phyloP scores from a whole-genome alignment of 2,797 vertebrate genomes.

The Crossoptilon crossoptilon region DNA sequence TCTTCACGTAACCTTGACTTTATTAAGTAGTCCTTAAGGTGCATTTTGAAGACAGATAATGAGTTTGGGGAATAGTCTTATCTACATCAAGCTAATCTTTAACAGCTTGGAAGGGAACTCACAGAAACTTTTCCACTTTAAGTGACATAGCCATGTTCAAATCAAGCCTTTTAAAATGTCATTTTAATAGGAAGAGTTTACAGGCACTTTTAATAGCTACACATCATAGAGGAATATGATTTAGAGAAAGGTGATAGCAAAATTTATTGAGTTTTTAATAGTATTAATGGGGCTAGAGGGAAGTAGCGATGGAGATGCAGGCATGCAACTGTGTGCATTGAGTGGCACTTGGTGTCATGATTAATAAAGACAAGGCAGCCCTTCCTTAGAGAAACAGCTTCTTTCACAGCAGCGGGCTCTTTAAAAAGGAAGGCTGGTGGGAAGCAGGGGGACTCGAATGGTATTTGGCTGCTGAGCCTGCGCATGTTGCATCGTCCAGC shows the following conservation, averaged over 20 bases:
- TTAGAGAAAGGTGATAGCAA: slow-evolving; percentile 68
- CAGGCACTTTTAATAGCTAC: slow-evolving; percentile 71
- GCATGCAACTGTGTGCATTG: slow-evolving; percentile 32
- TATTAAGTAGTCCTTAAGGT: slow-evolving; percentile 87
- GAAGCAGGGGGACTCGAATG: slow-evolving; percentile 64
- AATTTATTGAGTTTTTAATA: slow-evolving; percentile 60
- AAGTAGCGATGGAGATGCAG: slow-evolving; percentile 61
- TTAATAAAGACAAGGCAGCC: slow-evolving; percentile 68
- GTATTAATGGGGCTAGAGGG: slow-evolving; percentile 59
- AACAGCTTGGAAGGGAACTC: slow-evolving; percentile 82
- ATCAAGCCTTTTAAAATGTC: slow-evolving; percentile 77
- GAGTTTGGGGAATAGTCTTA: slow-evolving; percentile 85
- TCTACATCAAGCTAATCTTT: slow-evolving; percentile 85
- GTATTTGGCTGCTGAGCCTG: slow-evolving; percentile 71
- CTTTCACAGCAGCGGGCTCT: slow-evolving; percentile 54
- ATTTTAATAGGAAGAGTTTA: slow-evolving; percentile 78
- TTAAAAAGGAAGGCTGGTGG: slow-evolving; percentile 71
- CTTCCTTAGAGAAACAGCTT: slow-evolving; percentile 54
- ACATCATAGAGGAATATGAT: slow-evolving; percentile 60
- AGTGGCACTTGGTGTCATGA: slow-evolving; percentile 59
- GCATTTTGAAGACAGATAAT: slow-evolving; percentile 85
- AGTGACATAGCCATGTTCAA: slow-evolving; percentile 75
- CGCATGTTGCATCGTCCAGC: slow-evolving; percentile 65
- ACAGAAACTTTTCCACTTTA: slow-evolving; percentile 80
- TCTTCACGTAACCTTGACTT: slow-evolving; percentile 85